Base-by-base conservation (phyloP, 1,140 invertebrate species). In the Ctenoplectra terminalis region DNA sequence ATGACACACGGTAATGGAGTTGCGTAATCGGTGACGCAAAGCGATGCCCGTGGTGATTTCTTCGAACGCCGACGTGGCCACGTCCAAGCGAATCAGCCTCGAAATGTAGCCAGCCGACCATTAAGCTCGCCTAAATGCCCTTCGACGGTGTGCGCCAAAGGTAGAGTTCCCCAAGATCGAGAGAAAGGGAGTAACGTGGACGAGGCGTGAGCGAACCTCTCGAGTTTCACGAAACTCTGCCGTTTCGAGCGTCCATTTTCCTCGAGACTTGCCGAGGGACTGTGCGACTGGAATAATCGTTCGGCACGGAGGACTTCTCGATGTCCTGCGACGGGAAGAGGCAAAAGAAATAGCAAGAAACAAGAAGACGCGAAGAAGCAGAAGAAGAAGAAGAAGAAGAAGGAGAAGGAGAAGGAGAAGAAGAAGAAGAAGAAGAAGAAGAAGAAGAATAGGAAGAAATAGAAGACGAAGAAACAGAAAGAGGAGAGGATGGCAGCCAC, bases 1-100 rank as follows among this genome's bases (percentile, higher is more conserved):
- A 78, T 58, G 76, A 61, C 60, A 78, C 76, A 4, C 66, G 66
- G 54, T 71, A 70, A 78, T 78, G 66, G 37, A 40, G 43, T 78
- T 78, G 56, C 76, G 46, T n/a, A 71, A 78, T 71, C n/a, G 29
- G 29, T 78, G 67, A 78, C 66, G 75, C 75, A 70, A 78, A 70
- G 26, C 75, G 48, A 58, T 13, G 52, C 34, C 26, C 61, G n/a
- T 37, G 17, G 20, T 34, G 75, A 56, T 77, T 78, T 70, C 64
- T 48, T 58, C 75, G 75, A 67, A 60, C 54, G 11, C 26, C 71
- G 71, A 60, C 54, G 63, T 37, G 63, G 26, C 26, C 54, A n/a
- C 72, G 75, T 78, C 64, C 37, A 13, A 15, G 2, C 52, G 76
- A 60, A 78, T 78, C 75, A 61, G 54, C n/a, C n/a, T 78, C 43